phyloP scores from a whole-genome alignment of 2,797 vertebrate species.

The Cossypha heuglini region DNA sequence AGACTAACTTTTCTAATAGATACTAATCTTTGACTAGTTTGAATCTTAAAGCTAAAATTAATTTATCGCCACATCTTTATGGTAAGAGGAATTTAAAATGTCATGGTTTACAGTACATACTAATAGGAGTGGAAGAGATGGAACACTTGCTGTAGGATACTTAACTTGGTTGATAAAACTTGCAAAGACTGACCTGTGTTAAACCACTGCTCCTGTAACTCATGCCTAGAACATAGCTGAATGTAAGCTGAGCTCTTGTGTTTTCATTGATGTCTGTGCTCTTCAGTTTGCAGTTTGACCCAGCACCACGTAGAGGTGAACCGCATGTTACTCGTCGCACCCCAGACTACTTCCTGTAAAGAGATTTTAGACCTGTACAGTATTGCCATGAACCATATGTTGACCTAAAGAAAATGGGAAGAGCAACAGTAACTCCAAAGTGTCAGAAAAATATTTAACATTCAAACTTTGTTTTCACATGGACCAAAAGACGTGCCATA shows the following conservation, averaged over 20 bases:
- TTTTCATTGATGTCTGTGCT: not conserved
- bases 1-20: not conserved
- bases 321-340: constrained; percentile 96
- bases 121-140: not conserved
- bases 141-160: not conserved
- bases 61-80: not conserved
- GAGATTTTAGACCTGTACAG: constrained; percentile 84
- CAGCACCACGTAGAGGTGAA: constrained; percentile 93
- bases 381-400: constrained; percentile 85
- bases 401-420: constrained; percentile 80
- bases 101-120: fast-evolving
- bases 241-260: fast-evolving
- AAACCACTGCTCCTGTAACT: not conserved
- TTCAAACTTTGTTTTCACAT: constrained; percentile 81
- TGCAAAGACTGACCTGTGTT: not conserved
- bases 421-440: constrained; percentile 84
- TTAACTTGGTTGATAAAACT: not conserved
- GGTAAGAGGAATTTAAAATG: not conserved
- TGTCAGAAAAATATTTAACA: constrained; percentile 84
- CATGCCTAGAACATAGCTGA: fast-evolving
- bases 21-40: not conserved
- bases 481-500: constrained; percentile 95
- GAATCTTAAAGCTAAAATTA: not conserved
- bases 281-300: constrained; percentile 95
- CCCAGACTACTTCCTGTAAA: constrained; percentile 98